Evolutionary conservation across 2,888 invertebrate genomes (phyloP).

Genomic region (Caenorhabditis imperialis): DNA sequence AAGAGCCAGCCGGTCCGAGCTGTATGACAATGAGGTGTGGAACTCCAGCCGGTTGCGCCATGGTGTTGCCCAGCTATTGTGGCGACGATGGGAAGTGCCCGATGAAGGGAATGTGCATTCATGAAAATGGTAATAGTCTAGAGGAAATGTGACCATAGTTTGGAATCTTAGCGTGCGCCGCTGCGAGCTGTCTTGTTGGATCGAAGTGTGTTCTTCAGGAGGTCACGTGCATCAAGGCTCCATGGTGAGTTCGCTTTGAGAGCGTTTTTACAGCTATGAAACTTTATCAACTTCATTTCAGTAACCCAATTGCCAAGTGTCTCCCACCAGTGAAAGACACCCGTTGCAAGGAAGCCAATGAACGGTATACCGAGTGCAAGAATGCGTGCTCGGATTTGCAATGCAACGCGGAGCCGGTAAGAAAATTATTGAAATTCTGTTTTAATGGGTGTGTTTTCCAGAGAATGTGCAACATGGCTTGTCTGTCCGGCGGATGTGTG

Average conservation of each 20-base stretch:
- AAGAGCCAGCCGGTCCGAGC: slow-evolving; percentile 15
- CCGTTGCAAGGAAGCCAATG: slow-evolving; percentile 5
- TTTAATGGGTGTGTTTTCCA: not conserved
- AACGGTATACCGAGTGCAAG: slow-evolving; percentile 1
- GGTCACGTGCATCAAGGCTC: slow-evolving; percentile 28
- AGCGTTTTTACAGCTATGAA: not conserved
- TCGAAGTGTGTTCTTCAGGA: slow-evolving; percentile 31
- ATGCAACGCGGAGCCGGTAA: slow-evolving; percentile 20
- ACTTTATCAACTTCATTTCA: slow-evolving; percentile 1
- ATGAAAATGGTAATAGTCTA: slow-evolving; percentile 25
- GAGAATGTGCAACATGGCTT: slow-evolving; percentile 10
- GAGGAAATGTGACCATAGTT: not conserved
- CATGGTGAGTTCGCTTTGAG: slow-evolving; percentile 13
- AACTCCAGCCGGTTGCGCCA: slow-evolving; percentile 34
- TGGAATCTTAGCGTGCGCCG: slow-evolving; percentile 11
- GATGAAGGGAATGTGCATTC: slow-evolving; percentile 17
- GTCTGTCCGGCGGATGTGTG: slow-evolving; percentile 18
- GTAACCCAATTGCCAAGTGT: slow-evolving; percentile 32
- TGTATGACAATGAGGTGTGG: slow-evolving; percentile 41
- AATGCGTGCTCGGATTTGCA: slow-evolving; percentile 15
- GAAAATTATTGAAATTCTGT: not conserved
- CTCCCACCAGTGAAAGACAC: not conserved
- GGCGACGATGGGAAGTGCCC: not conserved
- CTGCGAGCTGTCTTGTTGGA: slow-evolving; percentile 16
- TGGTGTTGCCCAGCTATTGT: slow-evolving; percentile 26